phyloP scores from a whole-genome alignment of 2,888 invertebrate genomes.

The Nephrocerus scutellatus region DNA sequence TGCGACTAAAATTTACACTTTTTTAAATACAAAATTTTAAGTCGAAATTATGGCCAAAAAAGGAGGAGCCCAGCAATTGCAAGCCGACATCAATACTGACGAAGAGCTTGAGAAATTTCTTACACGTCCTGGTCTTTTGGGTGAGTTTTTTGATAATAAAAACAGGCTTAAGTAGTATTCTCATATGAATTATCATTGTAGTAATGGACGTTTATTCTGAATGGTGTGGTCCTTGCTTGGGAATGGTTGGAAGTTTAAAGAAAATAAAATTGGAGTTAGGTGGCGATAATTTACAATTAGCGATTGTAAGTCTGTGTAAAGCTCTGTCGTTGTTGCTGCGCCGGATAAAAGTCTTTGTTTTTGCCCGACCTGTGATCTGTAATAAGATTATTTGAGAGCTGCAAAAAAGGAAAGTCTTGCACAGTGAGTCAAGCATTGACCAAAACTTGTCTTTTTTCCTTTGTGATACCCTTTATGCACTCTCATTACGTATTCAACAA shows the following conservation, averaged over 20 bases:
- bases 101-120: slow-evolving; percentile 77
- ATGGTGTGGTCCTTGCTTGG: slow-evolving; percentile 79
- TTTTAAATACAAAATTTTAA: background rate
- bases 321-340: no score
- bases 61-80: slow-evolving; percentile 63
- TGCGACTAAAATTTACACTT: background rate
- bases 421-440: no score
- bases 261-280: slow-evolving; percentile 78
- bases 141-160: slow-evolving; percentile 46
- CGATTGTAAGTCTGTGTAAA: slow-evolving; percentile 50
- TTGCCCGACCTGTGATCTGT: no score
- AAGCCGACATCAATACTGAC: slow-evolving; percentile 67
- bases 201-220: slow-evolving; percentile 80
- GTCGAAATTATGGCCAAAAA: slow-evolving; percentile 57
- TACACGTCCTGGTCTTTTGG: slow-evolving; percentile 62
- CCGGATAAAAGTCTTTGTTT: no score
- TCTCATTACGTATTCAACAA: no score
- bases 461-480: no score
- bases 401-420: no score
- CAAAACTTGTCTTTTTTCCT: no score
- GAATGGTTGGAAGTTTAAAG: slow-evolving; percentile 71
- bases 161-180: background rate
- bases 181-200: slow-evolving; percentile 27
- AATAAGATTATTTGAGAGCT: no score
- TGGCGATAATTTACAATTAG: slow-evolving; percentile 65